Evolutionary conservation across 2,888 invertebrate genomes (phyloP).

Genomic region (Drosophila mercatorum): DNA sequence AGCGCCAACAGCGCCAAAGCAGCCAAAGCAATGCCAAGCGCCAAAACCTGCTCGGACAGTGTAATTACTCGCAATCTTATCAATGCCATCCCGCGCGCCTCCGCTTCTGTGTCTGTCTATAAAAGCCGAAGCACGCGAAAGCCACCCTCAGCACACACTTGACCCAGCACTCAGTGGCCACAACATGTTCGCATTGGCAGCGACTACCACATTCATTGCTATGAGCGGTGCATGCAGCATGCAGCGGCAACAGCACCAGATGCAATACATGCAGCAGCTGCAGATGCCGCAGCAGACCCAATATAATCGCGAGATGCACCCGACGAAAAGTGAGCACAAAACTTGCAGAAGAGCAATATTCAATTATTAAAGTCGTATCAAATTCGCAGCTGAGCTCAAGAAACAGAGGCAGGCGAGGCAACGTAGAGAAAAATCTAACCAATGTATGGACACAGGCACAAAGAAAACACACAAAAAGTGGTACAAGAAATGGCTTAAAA

Average conservation of each 20-base stretch:
- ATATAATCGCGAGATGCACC: not conserved
- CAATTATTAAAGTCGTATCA: not conserved
- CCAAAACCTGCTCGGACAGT: conserved; percentile 39
- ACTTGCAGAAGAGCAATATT: not conserved
- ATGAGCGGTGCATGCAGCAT: conserved; percentile 34
- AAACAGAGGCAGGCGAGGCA: not conserved
- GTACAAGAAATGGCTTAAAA: not conserved
- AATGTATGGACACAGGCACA: not conserved
- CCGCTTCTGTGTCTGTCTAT: conserved; percentile 7
- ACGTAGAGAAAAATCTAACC: not conserved
- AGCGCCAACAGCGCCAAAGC: conserved; percentile 5
- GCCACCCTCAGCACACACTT: conserved; percentile 1
- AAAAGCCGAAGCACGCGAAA: conserved; percentile 16
- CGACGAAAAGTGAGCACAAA: conserved; percentile 11
- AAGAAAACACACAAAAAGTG: conserved; percentile 2
- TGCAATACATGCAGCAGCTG: conserved; percentile 1
- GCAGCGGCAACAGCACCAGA: conserved; percentile 9
- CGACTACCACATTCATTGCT: conserved; percentile 19
- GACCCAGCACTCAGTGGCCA: not conserved
- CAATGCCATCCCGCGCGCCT: conserved; percentile 14
- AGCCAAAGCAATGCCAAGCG: conserved; percentile 40
- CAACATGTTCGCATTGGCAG: conserved; percentile 36
- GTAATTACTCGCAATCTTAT: conserved; percentile 59
- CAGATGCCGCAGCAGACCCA: not conserved
- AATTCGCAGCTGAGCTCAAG: conserved; percentile 9